Base-by-base conservation (phyloP, 2,888 invertebrate species). In the Polyommatus iphigenia region DNA sequence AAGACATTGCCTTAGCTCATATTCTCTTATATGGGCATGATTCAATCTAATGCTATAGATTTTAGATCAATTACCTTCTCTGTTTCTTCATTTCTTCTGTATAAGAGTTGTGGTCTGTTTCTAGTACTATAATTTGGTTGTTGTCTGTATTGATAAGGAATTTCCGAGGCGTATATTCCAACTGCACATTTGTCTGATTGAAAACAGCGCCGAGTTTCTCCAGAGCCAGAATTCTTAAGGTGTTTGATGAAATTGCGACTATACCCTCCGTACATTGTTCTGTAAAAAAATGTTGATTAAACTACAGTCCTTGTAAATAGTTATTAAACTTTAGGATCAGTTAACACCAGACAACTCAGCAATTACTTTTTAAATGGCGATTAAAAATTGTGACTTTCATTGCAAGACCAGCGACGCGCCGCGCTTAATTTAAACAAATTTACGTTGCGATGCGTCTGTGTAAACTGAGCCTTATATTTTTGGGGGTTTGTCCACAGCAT, bases 241-340 rank as follows among this genome's bases (percentile, higher is more conserved):
- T 99, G 87, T 99, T 99, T 1, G 99, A 98, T 0, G 99, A 99
- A 88, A 99, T 99, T 0, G 99, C 99, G 0, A 99, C 99, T 83
- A 99, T 99, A 82, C 99, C 99, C 91, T 99, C 99, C 0, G 99
- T 98, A 94, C 99, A 99, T 90, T 99, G 99, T 91, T 99, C 99
- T 82, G 89, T 80, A 86, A 89, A 13, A 6, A 18, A 36, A 36
- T n/a, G n/a, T n/a, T n/a, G n/a, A 18, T 76, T 29, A 3, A 71
- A 20, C 29, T 71, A 54, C 13, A 67, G 24, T 36, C 1, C 76
- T 13, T n/a, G 41, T 41, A 41, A 10, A 41, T 10, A 41, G 8
- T 41, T 41, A 8, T 41, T 41, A 41, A 8, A 10, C 8, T 36
- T 36, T 41, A 41, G 41, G 41, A 41, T 41, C 41, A 10, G 41